Percentiles rank a stretch among this genome's conserved stretches.
Conservation (phyloP, 2,888 invertebrate species). For the Drosophila tanythrix region DNA sequence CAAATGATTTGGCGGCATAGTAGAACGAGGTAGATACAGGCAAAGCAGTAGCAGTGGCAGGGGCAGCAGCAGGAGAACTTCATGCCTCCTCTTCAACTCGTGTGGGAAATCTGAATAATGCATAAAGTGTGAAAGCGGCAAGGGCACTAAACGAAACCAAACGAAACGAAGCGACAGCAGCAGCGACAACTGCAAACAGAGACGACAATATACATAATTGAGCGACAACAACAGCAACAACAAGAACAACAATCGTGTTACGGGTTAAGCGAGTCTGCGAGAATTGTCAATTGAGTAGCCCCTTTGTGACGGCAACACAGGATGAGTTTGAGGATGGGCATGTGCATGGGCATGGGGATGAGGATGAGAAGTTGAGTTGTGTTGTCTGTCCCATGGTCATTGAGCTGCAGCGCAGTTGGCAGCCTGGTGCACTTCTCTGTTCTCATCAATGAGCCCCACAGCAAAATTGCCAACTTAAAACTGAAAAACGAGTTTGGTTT, state of each 20-base stretch:
- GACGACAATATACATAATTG: conserved; percentile 74
- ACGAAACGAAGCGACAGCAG: conserved; percentile 50
- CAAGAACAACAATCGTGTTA: conserved; percentile 57
- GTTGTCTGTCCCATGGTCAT: conserved; percentile 18
- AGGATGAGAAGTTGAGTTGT: neutral
- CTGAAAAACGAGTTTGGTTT: conserved; percentile 72
- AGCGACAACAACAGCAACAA: conserved; percentile 59
- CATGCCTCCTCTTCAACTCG: conserved; percentile 36
- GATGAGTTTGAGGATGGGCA: conserved; percentile 19
- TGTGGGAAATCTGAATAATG: conserved; percentile 79
- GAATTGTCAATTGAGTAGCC: conserved; percentile 75
- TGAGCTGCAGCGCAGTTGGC: conserved; percentile 4
- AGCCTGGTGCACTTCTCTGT: conserved; percentile 2
- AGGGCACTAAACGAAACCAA: conserved; percentile 70
- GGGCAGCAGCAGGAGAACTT: conserved; percentile 7
- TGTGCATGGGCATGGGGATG: neutral
- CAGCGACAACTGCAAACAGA: conserved; percentile 51
- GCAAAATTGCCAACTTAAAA: conserved; percentile 26
- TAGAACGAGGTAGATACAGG: conserved; percentile 3
- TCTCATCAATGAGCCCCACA: conserved; percentile 58
- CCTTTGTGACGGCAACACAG: conserved; percentile 37
- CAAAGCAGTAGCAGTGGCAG: neutral
- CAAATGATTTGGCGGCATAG: conserved; percentile 26
- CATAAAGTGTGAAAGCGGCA: conserved; percentile 79
- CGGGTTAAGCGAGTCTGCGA: conserved; percentile 75